These are phyloP conservation scores for Mus spicilegus DNA, from an alignment of 2,113 vertebrate species.

Conservation along the genomic window DNA sequence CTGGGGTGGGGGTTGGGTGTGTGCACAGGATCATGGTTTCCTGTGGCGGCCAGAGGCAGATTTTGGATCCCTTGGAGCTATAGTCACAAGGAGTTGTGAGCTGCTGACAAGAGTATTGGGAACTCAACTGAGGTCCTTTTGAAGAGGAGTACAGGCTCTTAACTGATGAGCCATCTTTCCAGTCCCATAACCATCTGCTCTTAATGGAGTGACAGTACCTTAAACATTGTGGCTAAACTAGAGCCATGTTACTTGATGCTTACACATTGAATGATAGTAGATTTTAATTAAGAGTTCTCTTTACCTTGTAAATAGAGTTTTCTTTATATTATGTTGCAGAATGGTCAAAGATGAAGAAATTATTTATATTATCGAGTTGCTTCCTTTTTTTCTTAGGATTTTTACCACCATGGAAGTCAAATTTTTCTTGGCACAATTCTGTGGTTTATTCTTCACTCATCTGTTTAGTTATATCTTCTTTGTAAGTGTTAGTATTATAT, in stretches of 20 bases:
- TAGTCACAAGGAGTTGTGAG: not conserved
- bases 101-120: not conserved
- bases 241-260: conserved; percentile 10
- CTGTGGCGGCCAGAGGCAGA: not conserved
- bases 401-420: conserved; percentile 13
- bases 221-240: conserved; percentile 17
- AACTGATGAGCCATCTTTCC: not conserved
- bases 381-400: conserved; percentile 20
- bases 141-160: not conserved
- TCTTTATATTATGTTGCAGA: not conserved
- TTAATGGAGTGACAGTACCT: conserved; percentile 7
- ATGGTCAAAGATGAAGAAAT: not conserved
- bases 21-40: not conserved
- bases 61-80: not conserved
- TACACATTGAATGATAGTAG: not conserved
- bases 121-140: not conserved
- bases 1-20: not conserved
- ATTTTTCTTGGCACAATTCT: not conserved
- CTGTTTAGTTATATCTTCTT: conserved; percentile 26
- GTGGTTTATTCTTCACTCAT: not conserved
- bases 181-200: not conserved
- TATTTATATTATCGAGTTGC: not conserved
- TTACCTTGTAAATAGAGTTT: conserved; percentile 7
- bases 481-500: not conserved
- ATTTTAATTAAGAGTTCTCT: conserved; percentile 33